These are phyloP conservation scores for Tachina lurida DNA, from an alignment of 2,888 invertebrate genomes.

Conservation along the genomic window DNA sequence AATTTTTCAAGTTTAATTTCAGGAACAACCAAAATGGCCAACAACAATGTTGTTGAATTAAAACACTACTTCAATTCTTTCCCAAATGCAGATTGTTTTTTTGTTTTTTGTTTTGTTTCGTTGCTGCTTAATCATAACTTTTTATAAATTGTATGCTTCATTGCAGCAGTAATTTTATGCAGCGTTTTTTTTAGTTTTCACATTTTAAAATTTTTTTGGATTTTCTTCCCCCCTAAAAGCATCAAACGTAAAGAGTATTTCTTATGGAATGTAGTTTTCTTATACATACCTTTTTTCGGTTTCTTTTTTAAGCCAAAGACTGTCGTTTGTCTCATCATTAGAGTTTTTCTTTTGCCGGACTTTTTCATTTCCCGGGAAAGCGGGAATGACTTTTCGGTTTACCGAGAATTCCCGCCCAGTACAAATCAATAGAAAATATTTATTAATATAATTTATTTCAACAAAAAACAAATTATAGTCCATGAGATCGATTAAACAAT, in stretches of 20 bases:
- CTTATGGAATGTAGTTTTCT: slow-evolving; percentile 11
- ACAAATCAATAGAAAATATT: no score
- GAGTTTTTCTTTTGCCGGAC: no score
- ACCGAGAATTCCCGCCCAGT: no score
- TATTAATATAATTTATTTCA: no score
- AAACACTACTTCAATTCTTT: slow-evolving; percentile 30
- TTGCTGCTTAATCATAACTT: slow-evolving; percentile 35
- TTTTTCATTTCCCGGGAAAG: no score
- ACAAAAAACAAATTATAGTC: no score
- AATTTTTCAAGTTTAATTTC: slow-evolving; percentile 2
- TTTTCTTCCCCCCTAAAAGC: slow-evolving; percentile 16
- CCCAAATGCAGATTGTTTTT: slow-evolving; percentile 4
- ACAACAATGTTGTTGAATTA: slow-evolving; percentile 47
- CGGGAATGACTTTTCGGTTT: no score
- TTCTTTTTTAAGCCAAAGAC: slow-evolving; percentile 2
- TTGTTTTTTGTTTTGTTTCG: neutral
- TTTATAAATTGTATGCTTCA: slow-evolving; percentile 32
- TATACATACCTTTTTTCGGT: neutral
- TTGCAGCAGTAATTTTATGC: slow-evolving; percentile 51
- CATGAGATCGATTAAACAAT: no score
- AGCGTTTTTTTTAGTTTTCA: slow-evolving; percentile 51
- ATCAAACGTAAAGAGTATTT: slow-evolving; percentile 15
- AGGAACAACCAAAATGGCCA: slow-evolving; percentile 21
- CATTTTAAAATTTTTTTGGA: slow-evolving; percentile 36
- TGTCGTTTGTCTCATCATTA: slow-evolving; percentile 49